Conservation (phyloP, 2,888 invertebrate genomes). For the Sycophila texana region DNA sequence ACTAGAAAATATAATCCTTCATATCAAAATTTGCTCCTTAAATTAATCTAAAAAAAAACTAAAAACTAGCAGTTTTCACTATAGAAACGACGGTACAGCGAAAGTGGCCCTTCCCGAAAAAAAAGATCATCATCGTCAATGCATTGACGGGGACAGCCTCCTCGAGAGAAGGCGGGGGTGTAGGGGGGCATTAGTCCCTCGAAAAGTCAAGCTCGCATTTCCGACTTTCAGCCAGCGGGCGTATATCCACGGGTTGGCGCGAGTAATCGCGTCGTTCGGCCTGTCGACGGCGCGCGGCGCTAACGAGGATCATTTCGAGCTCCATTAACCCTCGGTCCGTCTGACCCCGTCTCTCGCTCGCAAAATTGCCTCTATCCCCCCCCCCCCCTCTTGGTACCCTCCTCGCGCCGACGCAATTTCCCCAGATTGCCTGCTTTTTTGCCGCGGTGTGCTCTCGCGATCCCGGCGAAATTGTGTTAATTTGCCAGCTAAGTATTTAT, state of each 20-base stretch:
- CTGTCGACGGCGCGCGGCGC: conserved; percentile 62
- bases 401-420: conserved; percentile 59
- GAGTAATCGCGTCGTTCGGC: conserved; percentile 15
- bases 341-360: conserved; percentile 50
- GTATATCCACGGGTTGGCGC: conserved; percentile 7
- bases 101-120: too few species aligned
- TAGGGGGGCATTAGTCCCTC: neutral
- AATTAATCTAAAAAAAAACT: too few species aligned
- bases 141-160: neutral
- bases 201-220: conserved; percentile 8
- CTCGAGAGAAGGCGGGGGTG: neutral
- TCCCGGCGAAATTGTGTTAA: conserved; percentile 73
- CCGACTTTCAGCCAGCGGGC: neutral
- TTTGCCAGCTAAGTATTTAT: conserved; percentile 74
- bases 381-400: conserved; percentile 53
- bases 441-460: conserved; percentile 30
- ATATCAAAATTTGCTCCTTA: too few species aligned
- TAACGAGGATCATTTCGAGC: conserved; percentile 75
- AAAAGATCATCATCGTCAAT: too few species aligned
- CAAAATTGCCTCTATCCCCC: conserved; percentile 57
- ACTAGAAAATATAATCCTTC: too few species aligned
- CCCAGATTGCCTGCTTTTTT: conserved; percentile 64
- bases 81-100: too few species aligned
- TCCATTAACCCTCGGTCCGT: conserved; percentile 69
- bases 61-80: too few species aligned